Evolutionary conservation across 1,140 invertebrate genomes (phyloP).

Genomic region (Marisa cornuarietis): DNA sequence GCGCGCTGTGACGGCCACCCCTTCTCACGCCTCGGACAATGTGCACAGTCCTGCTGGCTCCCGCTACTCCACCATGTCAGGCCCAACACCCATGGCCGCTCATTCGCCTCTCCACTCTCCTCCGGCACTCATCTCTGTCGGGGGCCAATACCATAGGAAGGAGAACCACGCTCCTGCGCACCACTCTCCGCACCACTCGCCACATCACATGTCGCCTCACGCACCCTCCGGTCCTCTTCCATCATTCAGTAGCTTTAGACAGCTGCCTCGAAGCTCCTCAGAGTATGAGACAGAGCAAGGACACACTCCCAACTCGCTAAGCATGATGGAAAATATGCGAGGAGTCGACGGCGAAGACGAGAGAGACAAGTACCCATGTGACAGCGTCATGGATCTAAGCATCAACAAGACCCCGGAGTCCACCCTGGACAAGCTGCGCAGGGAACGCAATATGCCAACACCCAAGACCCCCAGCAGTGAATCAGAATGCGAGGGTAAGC

Average conservation of each 20-base stretch:
- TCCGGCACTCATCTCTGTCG: conserved; percentile 9
- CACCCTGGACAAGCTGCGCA: conserved; percentile 39
- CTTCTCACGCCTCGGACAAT: conserved; percentile 23
- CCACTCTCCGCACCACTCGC: background rate
- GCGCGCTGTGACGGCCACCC: conserved; percentile 13
- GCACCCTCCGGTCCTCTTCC: conserved; percentile 11
- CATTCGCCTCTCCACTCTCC: conserved; percentile 9
- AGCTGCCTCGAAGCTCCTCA: conserved; percentile 6
- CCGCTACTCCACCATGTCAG: background rate
- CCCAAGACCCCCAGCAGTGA: conserved; percentile 44
- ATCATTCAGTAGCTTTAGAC: conserved; percentile 31
- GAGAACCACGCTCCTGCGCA: background rate
- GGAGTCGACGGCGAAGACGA: conserved; percentile 6
- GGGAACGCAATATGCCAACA: conserved; percentile 26
- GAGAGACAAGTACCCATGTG: conserved; percentile 31
- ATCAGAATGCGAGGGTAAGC: conserved; percentile 50
- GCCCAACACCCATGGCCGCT: conserved; percentile 8
- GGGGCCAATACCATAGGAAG: background rate
- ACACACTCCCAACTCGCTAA: conserved; percentile 10
- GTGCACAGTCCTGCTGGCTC: conserved; percentile 9
- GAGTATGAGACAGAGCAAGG: conserved; percentile 2
- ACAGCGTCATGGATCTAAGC: conserved; percentile 59
- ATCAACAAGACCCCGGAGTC: conserved; percentile 47
- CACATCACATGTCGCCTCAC: background rate
- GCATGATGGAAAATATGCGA: background rate